These are phyloP conservation scores for Hippocampus kuda DNA, from an alignment of 2,797 vertebrate species.

Conservation along the genomic window DNA sequence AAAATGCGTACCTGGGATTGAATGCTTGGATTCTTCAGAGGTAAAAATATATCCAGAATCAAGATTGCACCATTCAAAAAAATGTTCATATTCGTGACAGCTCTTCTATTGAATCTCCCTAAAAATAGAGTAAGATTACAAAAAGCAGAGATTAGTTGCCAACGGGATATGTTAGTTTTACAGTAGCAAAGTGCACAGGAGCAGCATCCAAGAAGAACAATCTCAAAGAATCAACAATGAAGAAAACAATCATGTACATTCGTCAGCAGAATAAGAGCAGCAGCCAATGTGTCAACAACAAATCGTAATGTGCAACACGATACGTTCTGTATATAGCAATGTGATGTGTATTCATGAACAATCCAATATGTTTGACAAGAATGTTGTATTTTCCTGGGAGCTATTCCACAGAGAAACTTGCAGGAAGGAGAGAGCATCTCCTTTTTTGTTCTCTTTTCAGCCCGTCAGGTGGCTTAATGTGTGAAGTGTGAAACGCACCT, in stretches of 20 bases:
- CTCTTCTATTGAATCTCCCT: too few species aligned
- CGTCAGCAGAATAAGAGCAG: background rate
- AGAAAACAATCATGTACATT: background rate
- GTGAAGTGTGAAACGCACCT: constrained; percentile 1
- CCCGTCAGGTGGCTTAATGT: constrained; percentile 8
- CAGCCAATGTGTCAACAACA: background rate
- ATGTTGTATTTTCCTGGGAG: background rate
- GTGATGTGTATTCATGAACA: background rate
- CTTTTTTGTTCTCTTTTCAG: constrained; percentile 7
- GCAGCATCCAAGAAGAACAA: background rate
- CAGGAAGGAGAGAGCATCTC: background rate
- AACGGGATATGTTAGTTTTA: background rate
- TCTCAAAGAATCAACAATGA: background rate
- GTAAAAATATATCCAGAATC: too few species aligned
- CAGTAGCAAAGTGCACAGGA: background rate
- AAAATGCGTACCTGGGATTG: too few species aligned
- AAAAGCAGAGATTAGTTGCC: background rate
- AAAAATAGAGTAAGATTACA: background rate
- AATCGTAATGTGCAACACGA: background rate
- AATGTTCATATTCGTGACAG: too few species aligned
- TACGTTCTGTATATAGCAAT: background rate
- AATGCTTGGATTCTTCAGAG: too few species aligned
- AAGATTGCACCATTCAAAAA: too few species aligned
- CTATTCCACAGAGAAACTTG: background rate
- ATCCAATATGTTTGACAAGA: too few species aligned